Base-by-base conservation (phyloP, 1,140 invertebrate species). In the Psix sp. region DNA sequence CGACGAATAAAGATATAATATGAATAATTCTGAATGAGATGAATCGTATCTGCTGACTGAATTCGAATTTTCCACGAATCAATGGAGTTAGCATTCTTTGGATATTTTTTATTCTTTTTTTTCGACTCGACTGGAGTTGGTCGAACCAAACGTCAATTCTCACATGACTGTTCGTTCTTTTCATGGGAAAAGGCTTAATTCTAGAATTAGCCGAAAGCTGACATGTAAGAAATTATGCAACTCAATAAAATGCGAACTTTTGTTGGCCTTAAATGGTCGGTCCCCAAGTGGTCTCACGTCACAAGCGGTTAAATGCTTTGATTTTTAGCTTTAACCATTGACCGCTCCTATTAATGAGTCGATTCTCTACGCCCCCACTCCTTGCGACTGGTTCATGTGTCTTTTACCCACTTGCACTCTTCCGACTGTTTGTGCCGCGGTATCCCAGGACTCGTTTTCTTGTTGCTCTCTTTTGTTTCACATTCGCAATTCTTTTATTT, bases 311-410 rank as follows among this genome's bases (percentile, higher is more conserved):
- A 54, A 48, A 62, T 51, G 72, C 59, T 66, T 75, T 66, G 56
- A 70, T 57, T 66, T 57, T n/a, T n/a, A 63, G 63, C 66, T 60
- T 77, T 52, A 74, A 72, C 70, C 60, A 73, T 67, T 66, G 70
- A 73, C 70, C 74, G 74, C 59, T 56, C 60, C 70, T 74, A 73
- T 77, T 77, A 77, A 77, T 77, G 74, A 73, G 74, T 77, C 70
- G 70, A 74, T 77, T 77, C 65, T 77, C 70, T 74, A 77, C 70
- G 52, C 43, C 43, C 57, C 40, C 51, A 4, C 35, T 40, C 43
- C 40, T 42, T 16, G 13, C 0, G 16, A 51, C 52, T 63, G 36
- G 35, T 51, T 29, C 71, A 54, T 59, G 59, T 57, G 65, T 66
- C 73, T 70, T 56, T 70, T 70, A 70, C 59, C 59, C 72, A 75